phyloP scores from a whole-genome alignment of 2,797 vertebrate genomes.

The Oreochromis grahami region DNA sequence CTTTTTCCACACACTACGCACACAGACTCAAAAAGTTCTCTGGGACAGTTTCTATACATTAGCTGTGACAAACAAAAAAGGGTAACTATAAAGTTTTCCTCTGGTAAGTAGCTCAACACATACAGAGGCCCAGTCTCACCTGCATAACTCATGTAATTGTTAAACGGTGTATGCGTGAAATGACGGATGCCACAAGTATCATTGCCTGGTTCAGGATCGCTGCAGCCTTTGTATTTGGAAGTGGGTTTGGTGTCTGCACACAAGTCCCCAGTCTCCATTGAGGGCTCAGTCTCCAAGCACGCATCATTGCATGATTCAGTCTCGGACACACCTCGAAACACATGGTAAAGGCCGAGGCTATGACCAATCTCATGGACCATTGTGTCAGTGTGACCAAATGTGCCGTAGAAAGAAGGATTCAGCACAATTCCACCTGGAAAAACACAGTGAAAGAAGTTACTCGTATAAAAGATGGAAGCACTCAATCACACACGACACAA shows the following conservation, averaged over 20 bases:
- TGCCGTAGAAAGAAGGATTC: conserved; percentile 95
- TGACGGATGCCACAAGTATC: conserved; percentile 90
- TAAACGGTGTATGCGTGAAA: conserved; percentile 92
- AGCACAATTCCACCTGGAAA: conserved; percentile 82
- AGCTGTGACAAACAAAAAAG: not conserved
- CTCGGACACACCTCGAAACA: conserved; percentile 97
- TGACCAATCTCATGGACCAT: conserved; percentile 99
- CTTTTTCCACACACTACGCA: not conserved
- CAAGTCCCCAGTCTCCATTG: conserved; percentile 96
- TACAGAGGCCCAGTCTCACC: conserved; percentile 70
- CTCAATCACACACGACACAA: conserved; percentile 1
- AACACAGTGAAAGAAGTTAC: not conserved
- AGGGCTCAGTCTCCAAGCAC: conserved; percentile 94
- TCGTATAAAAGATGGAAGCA: not conserved
- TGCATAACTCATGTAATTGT: conserved; percentile 99
- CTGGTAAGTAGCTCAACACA: not conserved
- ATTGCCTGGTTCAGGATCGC: conserved; percentile 89
- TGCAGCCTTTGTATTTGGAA: conserved; percentile 92
- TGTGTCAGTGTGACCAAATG: conserved; percentile 94
- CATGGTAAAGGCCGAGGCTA: conserved; percentile 95
- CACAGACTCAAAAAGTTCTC: conserved; percentile 28
- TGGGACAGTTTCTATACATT: not conserved
- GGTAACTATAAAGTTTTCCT: not conserved
- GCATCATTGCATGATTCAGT: conserved; percentile 96
- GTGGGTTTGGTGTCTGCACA: conserved; percentile 96